phyloP scores from a whole-genome alignment of 2,888 invertebrate species.

The Diadegma fenestrale region DNA sequence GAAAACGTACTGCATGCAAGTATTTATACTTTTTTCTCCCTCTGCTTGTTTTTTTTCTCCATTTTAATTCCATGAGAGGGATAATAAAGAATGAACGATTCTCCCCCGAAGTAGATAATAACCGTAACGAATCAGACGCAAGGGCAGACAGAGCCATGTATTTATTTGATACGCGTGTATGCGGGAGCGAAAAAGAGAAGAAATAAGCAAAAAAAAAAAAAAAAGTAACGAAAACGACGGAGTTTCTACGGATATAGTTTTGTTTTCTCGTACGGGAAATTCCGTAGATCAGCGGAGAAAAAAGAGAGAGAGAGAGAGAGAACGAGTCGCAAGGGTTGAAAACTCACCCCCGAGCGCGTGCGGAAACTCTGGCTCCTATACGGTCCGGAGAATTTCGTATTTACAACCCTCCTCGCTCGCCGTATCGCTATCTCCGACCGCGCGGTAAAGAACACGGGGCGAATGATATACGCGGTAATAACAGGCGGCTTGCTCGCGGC shows the following conservation, averaged over 20 bases:
- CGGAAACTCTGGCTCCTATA: slow-evolving; percentile 51
- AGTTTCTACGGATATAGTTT: slow-evolving; percentile 66
- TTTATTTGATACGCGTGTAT: slow-evolving; percentile 50
- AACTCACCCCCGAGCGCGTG: slow-evolving; percentile 58
- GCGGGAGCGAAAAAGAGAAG: slow-evolving; percentile 42
- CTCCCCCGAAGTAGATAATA: slow-evolving; percentile 62
- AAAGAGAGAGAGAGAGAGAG: slow-evolving; percentile 18
- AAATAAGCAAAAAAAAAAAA: slow-evolving; percentile 49
- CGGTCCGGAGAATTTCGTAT: slow-evolving; percentile 76
- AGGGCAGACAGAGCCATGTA: slow-evolving; percentile 37
- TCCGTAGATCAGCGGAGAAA: slow-evolving; percentile 27
- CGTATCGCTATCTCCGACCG: slow-evolving; percentile 72
- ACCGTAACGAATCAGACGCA: slow-evolving; percentile 64
- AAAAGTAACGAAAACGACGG: slow-evolving; percentile 23
- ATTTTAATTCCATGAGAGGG: slow-evolving; percentile 57
- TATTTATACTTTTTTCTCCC: slow-evolving; percentile 1
- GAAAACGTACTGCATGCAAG: background rate
- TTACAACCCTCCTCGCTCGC: slow-evolving; percentile 76
- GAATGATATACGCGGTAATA: slow-evolving; percentile 83
- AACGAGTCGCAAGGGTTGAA: slow-evolving; percentile 65
- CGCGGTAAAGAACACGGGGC: slow-evolving; percentile 76
- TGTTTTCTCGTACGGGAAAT: slow-evolving; percentile 66
- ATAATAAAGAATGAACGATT: slow-evolving; percentile 60
- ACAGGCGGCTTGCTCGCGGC: slow-evolving; percentile 77
- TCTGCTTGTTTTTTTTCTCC: slow-evolving; percentile 15